phyloP scores from a whole-genome alignment of 2,113 vertebrate genomes.

The Calidris pugnax region DNA sequence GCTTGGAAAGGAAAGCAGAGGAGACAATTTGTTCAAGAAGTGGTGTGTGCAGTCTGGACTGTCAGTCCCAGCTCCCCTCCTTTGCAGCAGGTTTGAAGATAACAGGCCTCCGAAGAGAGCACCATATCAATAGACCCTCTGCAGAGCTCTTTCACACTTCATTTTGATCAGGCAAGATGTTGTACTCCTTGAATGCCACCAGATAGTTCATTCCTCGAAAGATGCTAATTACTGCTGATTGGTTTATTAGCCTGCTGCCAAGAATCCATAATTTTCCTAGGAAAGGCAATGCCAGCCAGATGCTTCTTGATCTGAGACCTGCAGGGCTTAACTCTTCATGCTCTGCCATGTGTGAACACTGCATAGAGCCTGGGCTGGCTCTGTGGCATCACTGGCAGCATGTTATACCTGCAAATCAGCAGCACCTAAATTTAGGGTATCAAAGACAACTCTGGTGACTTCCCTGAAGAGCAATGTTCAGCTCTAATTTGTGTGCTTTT shows the following conservation, averaged over 20 bases:
- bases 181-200: conserved; percentile 1
- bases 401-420: neutral
- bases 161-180: neutral
- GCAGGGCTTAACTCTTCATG: neutral
- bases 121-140: neutral
- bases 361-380: neutral
- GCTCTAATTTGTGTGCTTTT: neutral
- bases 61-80: neutral
- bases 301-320: neutral
- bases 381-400: neutral
- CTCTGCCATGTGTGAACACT: neutral
- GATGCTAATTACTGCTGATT: conserved; percentile 32
- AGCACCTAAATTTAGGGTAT: neutral
- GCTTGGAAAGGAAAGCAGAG: neutral
- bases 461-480: neutral
- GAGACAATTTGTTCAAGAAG: neutral
- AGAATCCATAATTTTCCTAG: neutral
- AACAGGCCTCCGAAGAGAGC: neutral
- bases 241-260: conserved; percentile 37
- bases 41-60: neutral
- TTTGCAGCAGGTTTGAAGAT: neutral
- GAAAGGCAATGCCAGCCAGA: neutral
- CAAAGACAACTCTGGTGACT: neutral
- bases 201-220: neutral
- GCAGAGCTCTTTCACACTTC: neutral